phyloP scores from a whole-genome alignment of 2,888 invertebrate species.

The Alsophila aescularia region DNA sequence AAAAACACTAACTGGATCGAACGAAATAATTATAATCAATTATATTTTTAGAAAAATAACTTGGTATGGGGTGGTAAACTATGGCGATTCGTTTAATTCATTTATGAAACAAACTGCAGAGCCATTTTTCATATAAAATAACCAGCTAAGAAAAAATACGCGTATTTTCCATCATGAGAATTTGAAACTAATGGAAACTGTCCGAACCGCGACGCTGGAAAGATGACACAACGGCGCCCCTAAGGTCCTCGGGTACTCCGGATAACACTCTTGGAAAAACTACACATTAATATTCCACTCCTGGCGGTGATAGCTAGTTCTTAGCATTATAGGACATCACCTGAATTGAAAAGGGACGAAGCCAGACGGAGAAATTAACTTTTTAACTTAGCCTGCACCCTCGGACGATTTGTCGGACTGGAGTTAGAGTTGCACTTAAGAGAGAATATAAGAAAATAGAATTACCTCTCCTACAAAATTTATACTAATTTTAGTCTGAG shows the following conservation, averaged over 20 bases:
- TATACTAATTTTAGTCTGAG: constrained; percentile 2
- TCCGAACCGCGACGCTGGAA: constrained; percentile 64
- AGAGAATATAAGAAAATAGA: constrained; percentile 24
- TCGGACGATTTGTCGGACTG: constrained; percentile 18
- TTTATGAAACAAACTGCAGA: not conserved
- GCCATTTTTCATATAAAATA: constrained; percentile 1
- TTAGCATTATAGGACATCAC: constrained; percentile 62
- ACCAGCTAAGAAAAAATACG: constrained; percentile 25
- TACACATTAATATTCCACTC: constrained; percentile 69
- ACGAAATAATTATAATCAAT: not conserved
- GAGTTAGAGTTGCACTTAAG: constrained; percentile 19
- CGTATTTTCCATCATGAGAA: constrained; percentile 59
- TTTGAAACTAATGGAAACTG: constrained; percentile 71
- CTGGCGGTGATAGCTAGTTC: constrained; percentile 50
- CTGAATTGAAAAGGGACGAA: constrained; percentile 51
- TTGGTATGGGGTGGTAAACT: no score
- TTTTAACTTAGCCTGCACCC: constrained; percentile 51
- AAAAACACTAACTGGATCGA: not conserved
- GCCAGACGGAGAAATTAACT: constrained; percentile 57
- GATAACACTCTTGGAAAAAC: constrained; percentile 58
- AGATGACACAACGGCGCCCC: constrained; percentile 62
- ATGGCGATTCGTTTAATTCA: not conserved
- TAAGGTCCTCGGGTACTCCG: constrained; percentile 46
- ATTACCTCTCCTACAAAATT: constrained; percentile 10
- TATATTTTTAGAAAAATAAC: not conserved